These are phyloP conservation scores for Melanocharis versteri DNA, from an alignment of 2,113 vertebrate genomes.

Conservation along the genomic window DNA sequence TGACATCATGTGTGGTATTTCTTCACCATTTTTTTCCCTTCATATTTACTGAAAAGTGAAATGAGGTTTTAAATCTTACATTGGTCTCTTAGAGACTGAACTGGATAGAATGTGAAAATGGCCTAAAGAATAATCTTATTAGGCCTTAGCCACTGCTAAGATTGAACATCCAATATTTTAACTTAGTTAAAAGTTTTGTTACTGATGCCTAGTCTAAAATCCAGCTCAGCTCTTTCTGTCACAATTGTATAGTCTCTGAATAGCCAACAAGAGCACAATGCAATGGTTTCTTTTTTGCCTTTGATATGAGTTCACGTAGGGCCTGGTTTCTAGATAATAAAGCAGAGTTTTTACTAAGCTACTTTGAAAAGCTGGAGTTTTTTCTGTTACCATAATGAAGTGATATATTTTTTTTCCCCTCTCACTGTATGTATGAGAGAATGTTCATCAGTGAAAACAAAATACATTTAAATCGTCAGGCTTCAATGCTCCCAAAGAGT, in stretches of 20 bases:
- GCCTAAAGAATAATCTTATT: neutral
- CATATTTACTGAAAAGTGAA: neutral
- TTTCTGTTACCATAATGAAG: neutral
- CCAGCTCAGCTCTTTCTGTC: neutral
- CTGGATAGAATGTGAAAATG: neutral
- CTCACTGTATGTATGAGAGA: neutral
- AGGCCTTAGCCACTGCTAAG: neutral
- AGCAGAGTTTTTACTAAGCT: neutral
- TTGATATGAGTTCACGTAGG: neutral
- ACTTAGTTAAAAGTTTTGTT: neutral
- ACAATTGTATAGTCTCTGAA: neutral
- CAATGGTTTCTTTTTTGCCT: neutral
- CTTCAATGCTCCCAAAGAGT: neutral
- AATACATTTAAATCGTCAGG: neutral
- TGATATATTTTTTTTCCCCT: neutral
- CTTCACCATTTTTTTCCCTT: neutral
- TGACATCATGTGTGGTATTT: neutral
- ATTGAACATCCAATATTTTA: neutral
- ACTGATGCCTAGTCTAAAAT: neutral
- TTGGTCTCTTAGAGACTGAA: neutral
- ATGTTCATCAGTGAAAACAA: slow-evolving; percentile 12
- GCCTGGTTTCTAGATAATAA: neutral
- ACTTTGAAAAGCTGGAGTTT: neutral
- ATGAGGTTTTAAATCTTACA: neutral
- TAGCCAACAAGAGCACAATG: neutral